phyloP scores from a whole-genome alignment of 2,797 vertebrate genomes.

The Macrochelys suwanniensis region DNA sequence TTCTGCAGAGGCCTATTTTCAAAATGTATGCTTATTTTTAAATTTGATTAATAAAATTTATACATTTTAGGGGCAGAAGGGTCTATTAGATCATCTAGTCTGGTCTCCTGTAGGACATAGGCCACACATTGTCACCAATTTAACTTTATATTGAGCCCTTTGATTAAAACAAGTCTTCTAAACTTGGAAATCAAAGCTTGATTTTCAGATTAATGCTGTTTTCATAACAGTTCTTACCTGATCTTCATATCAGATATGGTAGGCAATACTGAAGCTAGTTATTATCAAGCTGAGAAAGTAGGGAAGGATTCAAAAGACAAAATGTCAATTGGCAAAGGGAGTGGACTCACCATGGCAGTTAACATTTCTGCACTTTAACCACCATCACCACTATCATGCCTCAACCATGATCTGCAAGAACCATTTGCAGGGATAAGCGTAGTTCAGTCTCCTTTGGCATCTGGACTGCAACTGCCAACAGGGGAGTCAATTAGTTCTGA shows the following conservation, averaged over 20 bases:
- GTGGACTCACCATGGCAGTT: conserved; percentile 8
- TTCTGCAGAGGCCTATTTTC: no score
- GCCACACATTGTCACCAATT: not conserved
- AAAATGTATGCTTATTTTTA: not conserved
- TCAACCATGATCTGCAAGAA: not conserved
- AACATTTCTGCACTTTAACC: fast-evolving
- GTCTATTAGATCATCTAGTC: not conserved
- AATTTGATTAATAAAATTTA: not conserved
- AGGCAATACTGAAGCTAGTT: conserved; percentile 43
- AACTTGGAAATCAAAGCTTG: not conserved
- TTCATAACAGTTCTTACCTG: conserved; percentile 54
- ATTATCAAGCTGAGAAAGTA: conserved; percentile 56
- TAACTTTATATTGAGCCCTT: not conserved
- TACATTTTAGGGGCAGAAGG: not conserved
- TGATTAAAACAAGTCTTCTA: not conserved
- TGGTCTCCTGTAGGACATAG: not conserved
- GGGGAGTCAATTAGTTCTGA: conserved; percentile 41
- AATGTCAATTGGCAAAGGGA: conserved; percentile 59
- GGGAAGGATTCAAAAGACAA: conserved; percentile 56
- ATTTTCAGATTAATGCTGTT: conserved; percentile 16
- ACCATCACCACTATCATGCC: not conserved
- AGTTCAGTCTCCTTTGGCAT: not conserved
- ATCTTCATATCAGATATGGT: conserved; percentile 6
- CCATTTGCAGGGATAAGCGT: conserved; percentile 2
- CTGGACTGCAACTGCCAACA: conserved; percentile 13